Evolutionary conservation across 2,113 vertebrate species (phyloP), one percentile per base, ranked within the genome.

Genomic region (Mus pahari): DNA sequence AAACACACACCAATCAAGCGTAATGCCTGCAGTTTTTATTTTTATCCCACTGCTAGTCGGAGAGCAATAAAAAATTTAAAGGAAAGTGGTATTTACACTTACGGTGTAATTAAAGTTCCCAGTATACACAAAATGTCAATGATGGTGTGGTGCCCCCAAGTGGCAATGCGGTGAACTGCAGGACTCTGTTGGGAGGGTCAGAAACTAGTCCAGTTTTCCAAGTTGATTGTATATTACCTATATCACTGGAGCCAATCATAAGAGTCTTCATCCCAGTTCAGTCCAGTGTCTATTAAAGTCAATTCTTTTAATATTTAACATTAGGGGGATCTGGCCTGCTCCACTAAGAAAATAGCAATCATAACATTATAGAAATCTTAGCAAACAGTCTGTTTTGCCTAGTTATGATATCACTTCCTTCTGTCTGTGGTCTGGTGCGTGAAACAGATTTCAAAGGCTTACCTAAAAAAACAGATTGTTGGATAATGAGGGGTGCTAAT

Each of bases 101-200:
- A 2, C 26, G 2, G 5, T 39, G 4, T 13, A 16, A 74, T 55
- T 82, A 75, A 81, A 89, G 53, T 0, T 0, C 42, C 74, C n/a
- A 17, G 7, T 22, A 14, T 13, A 92, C 5, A 58, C 70, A 90
- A 53, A 95, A 68, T 31, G 90, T 94, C 81, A 70, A 36, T 62
- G 94, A 89, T 97, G 91, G 28, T 1, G 7, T 91, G 90, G 92
- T 97, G 97, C 97, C 98, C 96, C 90, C 98, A 97, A 16, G 98
- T 96, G 98, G 94, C 26, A 20, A 0, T 96, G 58, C 3, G 28
- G 36, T 79, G 68, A 97, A 98, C n/a, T 95, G 75, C 97, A 97
- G 33, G 16, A 22, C 36, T 86, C 16, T 84, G 36, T 78, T 28
- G 19, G 8, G 62, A 96, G 75, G 81, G 53, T 42, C 50, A 48